Evolutionary conservation across 1,140 invertebrate species (phyloP).

Genomic region (Parasteatoda tepidariorum): DNA sequence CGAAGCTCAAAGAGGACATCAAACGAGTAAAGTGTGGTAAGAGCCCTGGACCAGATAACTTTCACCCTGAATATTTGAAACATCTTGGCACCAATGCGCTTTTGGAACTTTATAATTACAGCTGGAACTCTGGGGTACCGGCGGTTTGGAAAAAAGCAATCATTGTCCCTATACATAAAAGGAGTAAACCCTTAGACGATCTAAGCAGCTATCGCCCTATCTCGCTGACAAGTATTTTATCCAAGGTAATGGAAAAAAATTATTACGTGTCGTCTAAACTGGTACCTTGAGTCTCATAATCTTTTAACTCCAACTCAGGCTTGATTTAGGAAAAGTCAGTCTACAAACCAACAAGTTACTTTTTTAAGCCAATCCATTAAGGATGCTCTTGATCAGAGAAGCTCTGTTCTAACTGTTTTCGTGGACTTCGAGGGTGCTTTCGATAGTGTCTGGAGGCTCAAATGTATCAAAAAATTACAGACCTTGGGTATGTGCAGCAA

Average conservation of each 20-base stretch:
- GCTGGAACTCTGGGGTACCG: not conserved
- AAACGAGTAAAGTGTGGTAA: not conserved
- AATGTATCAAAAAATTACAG: not conserved
- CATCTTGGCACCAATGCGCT: not conserved
- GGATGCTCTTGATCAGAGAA: not conserved
- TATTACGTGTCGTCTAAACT: not conserved
- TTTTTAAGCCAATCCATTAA: not conserved
- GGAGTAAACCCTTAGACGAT: not conserved
- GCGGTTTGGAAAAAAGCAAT: constrained; percentile 6
- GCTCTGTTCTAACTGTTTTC: not conserved
- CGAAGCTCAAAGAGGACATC: not conserved
- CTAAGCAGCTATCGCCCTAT: constrained; percentile 5
- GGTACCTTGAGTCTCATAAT: not conserved
- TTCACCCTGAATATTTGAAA: not conserved
- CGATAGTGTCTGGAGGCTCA: not conserved
- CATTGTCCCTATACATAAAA: not conserved
- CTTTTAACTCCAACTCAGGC: not conserved
- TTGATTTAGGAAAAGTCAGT: constrained; percentile 1
- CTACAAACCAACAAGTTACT: not conserved
- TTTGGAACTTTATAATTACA: not conserved
- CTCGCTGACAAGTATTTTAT: constrained; percentile 19
- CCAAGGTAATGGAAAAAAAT: not conserved
- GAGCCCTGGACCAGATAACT: not conserved
- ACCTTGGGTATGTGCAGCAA: not conserved
- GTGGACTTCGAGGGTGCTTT: constrained; percentile 26